Evolutionary conservation across 2,113 vertebrate species (phyloP).

Genomic region (Sigmodon hispidus): DNA sequence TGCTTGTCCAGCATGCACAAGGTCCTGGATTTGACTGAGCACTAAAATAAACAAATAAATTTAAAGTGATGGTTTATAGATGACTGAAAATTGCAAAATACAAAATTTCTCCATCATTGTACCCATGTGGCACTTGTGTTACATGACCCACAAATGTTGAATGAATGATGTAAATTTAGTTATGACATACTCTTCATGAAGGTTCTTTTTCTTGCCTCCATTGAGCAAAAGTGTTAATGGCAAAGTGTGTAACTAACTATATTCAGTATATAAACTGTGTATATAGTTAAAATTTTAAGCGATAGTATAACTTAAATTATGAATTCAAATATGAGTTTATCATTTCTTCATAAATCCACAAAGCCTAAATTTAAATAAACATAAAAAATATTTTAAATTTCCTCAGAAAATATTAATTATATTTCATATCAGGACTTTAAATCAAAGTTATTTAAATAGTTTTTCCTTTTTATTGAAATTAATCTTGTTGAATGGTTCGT

Average conservation of each 20-base stretch:
- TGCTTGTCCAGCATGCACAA: not conserved
- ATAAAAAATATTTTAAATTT: not conserved
- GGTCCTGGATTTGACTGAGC: not conserved
- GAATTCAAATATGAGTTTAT: not conserved
- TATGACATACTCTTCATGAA: not conserved
- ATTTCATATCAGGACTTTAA: not conserved
- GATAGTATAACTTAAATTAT: not conserved
- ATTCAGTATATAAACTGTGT: not conserved
- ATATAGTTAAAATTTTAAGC: not conserved
- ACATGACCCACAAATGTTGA: not conserved
- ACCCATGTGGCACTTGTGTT: not conserved
- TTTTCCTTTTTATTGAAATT: not conserved
- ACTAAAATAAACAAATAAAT: not conserved
- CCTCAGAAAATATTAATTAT: not conserved
- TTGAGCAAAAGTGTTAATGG: not conserved
- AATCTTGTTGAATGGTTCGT: not conserved
- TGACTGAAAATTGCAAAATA: not conserved
- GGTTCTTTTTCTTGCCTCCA: not conserved
- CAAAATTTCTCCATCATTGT: not conserved
- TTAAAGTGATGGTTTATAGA: not conserved
- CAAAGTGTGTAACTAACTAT: not conserved
- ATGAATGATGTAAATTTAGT: conserved; percentile 8
- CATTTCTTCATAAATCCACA: not conserved
- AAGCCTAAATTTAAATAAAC: not conserved
- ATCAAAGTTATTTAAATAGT: not conserved